Conservation (phyloP, 2,888 invertebrate genomes). For the Hirudinaria manillensis region DNA sequence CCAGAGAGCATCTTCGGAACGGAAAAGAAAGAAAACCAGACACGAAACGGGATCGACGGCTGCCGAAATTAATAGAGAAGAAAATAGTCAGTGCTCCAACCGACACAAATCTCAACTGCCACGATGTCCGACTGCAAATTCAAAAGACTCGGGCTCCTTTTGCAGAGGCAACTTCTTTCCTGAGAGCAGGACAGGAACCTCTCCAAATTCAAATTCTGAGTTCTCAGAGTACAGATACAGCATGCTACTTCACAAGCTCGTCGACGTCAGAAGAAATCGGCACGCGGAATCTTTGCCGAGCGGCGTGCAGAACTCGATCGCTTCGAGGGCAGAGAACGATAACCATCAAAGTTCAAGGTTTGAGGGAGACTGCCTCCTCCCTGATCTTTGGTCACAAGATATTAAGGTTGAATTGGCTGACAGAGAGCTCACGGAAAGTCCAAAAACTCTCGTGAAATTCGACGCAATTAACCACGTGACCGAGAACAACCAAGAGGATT, state of each 20-base stretch:
- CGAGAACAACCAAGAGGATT: neutral
- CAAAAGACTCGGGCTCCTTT: neutral
- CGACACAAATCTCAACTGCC: neutral
- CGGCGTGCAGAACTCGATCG: neutral
- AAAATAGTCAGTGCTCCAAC: neutral
- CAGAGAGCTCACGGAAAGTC: neutral
- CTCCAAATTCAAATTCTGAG: neutral
- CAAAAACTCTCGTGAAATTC: neutral
- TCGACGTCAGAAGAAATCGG: constrained; percentile 5
- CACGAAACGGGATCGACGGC: neutral
- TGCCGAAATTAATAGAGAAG: neutral
- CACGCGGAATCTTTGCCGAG: neutral
- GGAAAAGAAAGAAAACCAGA: constrained; percentile 5
- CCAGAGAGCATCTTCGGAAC: neutral
- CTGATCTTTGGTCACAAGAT: neutral
- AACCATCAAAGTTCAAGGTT: too few relatives aligned
- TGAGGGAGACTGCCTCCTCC: too few relatives aligned
- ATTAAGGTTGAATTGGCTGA: neutral
- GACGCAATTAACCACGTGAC: neutral
- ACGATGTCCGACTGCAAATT: neutral
- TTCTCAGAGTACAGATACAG: constrained; percentile 18
- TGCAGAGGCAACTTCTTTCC: neutral
- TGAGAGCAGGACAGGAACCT: neutral
- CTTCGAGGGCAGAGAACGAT: neutral
- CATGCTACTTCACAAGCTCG: constrained; percentile 13